Evolutionary conservation across 2,797 vertebrate genomes (phyloP).

Genomic region (Chanos chanos): DNA sequence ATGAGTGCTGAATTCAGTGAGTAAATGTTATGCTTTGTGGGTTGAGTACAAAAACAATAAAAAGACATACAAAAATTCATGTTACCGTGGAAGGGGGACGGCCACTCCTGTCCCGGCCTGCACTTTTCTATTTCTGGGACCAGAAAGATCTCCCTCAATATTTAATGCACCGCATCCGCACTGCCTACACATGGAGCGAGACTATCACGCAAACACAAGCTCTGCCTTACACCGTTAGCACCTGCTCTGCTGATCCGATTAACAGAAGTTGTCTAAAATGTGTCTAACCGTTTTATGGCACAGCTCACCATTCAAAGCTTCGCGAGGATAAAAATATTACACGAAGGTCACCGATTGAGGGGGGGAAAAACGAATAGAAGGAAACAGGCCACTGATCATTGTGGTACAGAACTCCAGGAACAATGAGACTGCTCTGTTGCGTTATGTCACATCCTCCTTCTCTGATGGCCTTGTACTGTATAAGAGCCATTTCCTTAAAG

Average conservation of each 20-base stretch:
- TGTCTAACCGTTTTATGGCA: no score
- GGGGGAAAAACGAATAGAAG: no score
- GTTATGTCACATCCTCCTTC: conserved; percentile 35
- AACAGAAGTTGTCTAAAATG: neutral
- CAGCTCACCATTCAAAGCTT: no score
- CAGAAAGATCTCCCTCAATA: conserved; percentile 70
- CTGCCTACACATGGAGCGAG: conserved; percentile 70
- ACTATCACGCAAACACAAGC: conserved; percentile 67
- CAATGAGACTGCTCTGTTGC: neutral
- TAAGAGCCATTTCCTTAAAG: conserved; percentile 37
- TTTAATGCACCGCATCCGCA: conserved; percentile 74
- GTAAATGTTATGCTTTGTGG: no score
- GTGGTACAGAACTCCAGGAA: conserved; percentile 1
- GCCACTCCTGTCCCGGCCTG: conserved; percentile 40
- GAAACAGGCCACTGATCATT: neutral
- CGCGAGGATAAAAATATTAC: no score
- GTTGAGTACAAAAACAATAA: no score
- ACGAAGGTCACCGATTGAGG: no score
- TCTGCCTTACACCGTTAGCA: conserved; percentile 50
- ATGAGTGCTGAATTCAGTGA: no score
- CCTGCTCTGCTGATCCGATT: conserved; percentile 9
- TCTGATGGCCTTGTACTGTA: conserved; percentile 5
- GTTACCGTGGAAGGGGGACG: conserved; percentile 38
- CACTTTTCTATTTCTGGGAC: conserved; percentile 66
- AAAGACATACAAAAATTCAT: no score